Evolutionary conservation across 2,888 invertebrate species (phyloP).

Genomic region (Tridacna crocea): DNA sequence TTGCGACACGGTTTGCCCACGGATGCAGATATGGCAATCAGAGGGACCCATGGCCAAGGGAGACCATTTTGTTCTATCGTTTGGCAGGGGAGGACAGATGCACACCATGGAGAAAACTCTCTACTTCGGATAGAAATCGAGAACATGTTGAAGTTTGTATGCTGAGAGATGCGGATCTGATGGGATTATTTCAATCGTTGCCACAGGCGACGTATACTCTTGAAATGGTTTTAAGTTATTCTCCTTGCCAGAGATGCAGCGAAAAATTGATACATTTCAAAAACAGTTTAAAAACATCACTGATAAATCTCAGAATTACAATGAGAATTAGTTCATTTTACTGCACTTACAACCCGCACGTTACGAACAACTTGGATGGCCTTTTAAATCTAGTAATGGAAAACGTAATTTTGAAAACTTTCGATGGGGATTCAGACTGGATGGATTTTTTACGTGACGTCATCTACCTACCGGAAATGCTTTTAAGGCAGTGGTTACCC

Average conservation of each 20-base stretch:
- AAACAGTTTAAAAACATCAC: not conserved
- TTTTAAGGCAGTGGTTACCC: not conserved
- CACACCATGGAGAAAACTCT: not conserved
- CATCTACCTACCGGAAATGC: not conserved
- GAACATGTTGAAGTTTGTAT: not conserved
- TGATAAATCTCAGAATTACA: not conserved
- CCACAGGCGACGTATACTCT: not conserved
- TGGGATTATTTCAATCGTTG: not conserved
- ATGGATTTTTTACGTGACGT: slow-evolving; percentile 3
- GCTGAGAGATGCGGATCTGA: not conserved
- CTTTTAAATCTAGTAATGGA: not conserved
- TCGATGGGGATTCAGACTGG: not conserved
- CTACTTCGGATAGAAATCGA: not conserved
- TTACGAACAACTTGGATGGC: not conserved
- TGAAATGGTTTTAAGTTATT: not conserved
- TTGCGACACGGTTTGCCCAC: not conserved
- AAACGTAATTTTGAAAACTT: not conserved
- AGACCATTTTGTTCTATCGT: not conserved
- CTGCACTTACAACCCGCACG: not conserved
- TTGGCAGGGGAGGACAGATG: not conserved
- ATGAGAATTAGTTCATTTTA: not conserved
- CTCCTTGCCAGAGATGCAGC: slow-evolving; percentile 11
- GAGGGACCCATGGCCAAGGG: not conserved
- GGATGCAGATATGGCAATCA: not conserved
- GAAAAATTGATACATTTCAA: not conserved